Base-by-base conservation (phyloP, 2,888 invertebrate genomes). In the Volucella inflata region DNA sequence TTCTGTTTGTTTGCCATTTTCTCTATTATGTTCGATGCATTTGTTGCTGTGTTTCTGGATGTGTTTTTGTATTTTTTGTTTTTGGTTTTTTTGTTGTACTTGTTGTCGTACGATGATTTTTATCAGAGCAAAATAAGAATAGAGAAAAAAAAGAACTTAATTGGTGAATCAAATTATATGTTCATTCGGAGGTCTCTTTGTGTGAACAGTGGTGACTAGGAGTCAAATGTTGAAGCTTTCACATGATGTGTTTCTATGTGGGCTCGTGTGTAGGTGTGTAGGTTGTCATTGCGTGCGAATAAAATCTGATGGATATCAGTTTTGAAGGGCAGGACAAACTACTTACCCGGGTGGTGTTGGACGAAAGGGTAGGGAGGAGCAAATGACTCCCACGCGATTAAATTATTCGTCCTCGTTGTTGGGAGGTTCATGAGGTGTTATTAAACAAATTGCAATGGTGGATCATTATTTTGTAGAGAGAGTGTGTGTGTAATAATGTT, bases 141-240 rank as follows among this genome's bases (percentile, higher is more conserved):
- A 30, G 30, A 30, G n/a, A 30, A 77, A 64, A 75, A 75, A 65
- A 60, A 55, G 62, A 62, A 60, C 65, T 74, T 85, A 85, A 81
- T 85, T 81, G 81, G 71, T 85, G 55, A 72, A 62, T 53, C 72
- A 85, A 85, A 85, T 85, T 85, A 85, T 85, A 85, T 81, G 67
- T 85, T 77, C 57, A 70, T 55, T 79, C 14, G 50, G n/a, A 10
- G 42, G 79, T 51, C 51, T 81, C 79, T 85, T 48, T 57, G 60
- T 51, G 71, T 14, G 67, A 64, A 30, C 55, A 53, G 59, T 30
- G 42, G 80, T 14, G 59, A 64, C 70, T 55, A 44, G 67, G 75
- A 60, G 42, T 55, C 67, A 53, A 72, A 62, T 38, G 30, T 30
- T 30, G 65, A 76, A 75, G 80, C 80, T 79, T 79, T 78, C 51